These are phyloP conservation scores for Orthosia incerta DNA, from an alignment of 2,888 invertebrate genomes.

Conservation along the genomic window DNA sequence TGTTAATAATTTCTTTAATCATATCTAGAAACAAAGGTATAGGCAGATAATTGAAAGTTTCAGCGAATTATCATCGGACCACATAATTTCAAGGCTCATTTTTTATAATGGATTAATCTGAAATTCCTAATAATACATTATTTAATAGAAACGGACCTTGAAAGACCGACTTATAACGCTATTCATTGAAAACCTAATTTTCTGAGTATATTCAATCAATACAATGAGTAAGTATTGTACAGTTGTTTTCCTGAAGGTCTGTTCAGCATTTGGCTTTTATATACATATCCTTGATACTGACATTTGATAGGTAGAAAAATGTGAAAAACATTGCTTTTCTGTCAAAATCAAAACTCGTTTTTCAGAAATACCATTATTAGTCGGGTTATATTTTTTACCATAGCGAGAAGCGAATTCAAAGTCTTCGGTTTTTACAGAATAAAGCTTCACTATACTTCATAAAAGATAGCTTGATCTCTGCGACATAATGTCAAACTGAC, in stretches of 20 bases:
- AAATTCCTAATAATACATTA: background rate
- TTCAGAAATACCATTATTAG: too few species aligned
- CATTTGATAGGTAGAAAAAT: constrained; percentile 18
- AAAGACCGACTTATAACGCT: background rate
- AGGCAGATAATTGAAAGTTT: background rate
- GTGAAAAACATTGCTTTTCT: background rate
- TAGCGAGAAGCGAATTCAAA: too few species aligned
- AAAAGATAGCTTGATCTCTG: too few species aligned
- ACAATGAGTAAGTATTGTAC: constrained; percentile 11
- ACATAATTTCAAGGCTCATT: background rate
- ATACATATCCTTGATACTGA: background rate
- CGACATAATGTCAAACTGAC: too few species aligned
- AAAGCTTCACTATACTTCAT: too few species aligned
- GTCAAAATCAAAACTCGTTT: background rate
- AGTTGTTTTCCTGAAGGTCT: background rate
- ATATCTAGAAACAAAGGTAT: too few species aligned
- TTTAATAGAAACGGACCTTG: constrained; percentile 22
- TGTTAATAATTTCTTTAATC: too few species aligned
- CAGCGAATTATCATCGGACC: background rate
- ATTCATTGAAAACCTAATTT: constrained; percentile 20
- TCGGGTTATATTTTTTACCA: too few species aligned
- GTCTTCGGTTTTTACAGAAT: too few species aligned
- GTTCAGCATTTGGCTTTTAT: background rate
- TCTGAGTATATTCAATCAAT: constrained; percentile 49
- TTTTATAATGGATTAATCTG: constrained; percentile 13